Conservation (phyloP, 2,888 invertebrate species). For the Lycocerus yunnanus region DNA sequence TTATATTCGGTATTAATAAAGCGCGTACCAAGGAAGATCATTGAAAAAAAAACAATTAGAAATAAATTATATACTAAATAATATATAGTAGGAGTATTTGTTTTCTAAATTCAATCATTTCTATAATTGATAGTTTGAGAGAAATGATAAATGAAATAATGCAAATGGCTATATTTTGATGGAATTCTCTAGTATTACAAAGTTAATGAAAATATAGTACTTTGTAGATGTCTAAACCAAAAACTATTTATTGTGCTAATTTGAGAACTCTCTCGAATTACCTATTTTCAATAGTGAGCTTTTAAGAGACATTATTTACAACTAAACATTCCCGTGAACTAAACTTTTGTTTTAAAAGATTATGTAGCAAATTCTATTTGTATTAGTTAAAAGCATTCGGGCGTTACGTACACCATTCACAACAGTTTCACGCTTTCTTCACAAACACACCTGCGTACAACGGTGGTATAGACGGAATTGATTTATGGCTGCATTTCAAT, state of each 20-base stretch:
- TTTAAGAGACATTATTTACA: neutral
- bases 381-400: neutral
- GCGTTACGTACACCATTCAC: neutral
- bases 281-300: neutral
- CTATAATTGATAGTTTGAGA: neutral
- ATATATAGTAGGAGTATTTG: no score
- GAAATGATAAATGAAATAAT: neutral
- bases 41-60: no score
- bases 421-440: neutral
- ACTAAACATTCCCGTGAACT: neutral
- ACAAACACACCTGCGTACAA: neutral
- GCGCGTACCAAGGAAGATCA: no score
- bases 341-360: neutral
- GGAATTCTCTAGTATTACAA: neutral
- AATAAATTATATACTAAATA: no score
- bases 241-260: neutral
- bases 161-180: neutral
- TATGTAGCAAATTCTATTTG: neutral
- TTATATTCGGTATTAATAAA: no score
- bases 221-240: neutral
- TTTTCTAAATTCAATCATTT: neutral
- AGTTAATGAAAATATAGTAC: no score
- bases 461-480: neutral
- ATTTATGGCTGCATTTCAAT: neutral
- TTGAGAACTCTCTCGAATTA: neutral